Conservation (phyloP, 1,140 invertebrate species). For the Camponotus floridanus region DNA sequence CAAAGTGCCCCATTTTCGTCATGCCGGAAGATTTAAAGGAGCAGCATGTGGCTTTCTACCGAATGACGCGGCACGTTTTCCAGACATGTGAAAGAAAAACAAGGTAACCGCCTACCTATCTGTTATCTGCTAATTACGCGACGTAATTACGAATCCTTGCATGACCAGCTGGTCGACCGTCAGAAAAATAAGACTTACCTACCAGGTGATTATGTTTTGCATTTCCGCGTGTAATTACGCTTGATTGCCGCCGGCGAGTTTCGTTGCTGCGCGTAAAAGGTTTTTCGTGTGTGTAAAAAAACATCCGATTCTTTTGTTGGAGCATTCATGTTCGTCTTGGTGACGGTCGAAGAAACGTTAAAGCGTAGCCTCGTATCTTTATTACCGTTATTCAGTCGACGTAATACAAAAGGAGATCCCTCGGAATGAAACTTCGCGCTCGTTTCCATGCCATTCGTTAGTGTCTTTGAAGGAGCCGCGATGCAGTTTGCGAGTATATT, state of each 20-base stretch:
- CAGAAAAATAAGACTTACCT: slow-evolving; percentile 63
- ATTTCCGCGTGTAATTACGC: slow-evolving; percentile 9
- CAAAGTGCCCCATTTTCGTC: slow-evolving; percentile 7
- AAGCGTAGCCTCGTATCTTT: slow-evolving; percentile 34
- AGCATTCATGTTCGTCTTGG: neutral
- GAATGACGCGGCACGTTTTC: slow-evolving; percentile 14
- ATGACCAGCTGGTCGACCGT: slow-evolving; percentile 7
- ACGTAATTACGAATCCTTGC: slow-evolving; percentile 71
- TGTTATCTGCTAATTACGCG: slow-evolving; percentile 72
- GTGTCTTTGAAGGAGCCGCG: slow-evolving; percentile 32
- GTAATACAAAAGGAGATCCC: slow-evolving; percentile 14
- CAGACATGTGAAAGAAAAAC: slow-evolving; percentile 47
- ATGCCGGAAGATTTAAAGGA: slow-evolving; percentile 42
- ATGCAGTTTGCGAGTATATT: slow-evolving; percentile 30
- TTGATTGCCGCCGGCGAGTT: slow-evolving; percentile 34
- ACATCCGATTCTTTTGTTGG: neutral
- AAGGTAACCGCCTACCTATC: slow-evolving; percentile 40
- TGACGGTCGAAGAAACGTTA: slow-evolving; percentile 10
- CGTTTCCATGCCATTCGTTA: slow-evolving; percentile 50
- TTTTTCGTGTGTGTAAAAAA: slow-evolving; percentile 25
- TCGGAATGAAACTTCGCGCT: slow-evolving; percentile 32
- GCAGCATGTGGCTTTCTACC: slow-evolving; percentile 42
- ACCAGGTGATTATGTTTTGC: slow-evolving; percentile 60
- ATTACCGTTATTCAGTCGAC: slow-evolving; percentile 25
- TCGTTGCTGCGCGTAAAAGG: neutral